These are phyloP conservation scores for Desmophyllum pertusum DNA, from an alignment of 92 coral and sea anemone species.

Conservation along the genomic window DNA sequence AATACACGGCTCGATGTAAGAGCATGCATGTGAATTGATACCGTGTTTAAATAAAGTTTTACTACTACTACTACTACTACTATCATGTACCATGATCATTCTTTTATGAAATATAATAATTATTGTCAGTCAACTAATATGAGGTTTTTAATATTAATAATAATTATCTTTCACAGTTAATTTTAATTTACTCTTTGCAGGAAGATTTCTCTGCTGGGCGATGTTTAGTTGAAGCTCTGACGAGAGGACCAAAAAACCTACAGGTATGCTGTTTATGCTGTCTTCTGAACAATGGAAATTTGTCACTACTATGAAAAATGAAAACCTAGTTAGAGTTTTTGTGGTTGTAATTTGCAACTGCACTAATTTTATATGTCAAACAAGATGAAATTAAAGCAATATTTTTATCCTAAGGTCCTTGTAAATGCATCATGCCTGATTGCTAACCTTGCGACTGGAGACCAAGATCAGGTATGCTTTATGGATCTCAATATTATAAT, in stretches of 20 bases:
- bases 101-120: too few relatives aligned
- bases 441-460: slow-evolving; percentile 96
- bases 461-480: slow-evolving; percentile 81
- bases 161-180: too few relatives aligned
- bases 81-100: too few relatives aligned
- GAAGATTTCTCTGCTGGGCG: slow-evolving; percentile 97
- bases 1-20: too few relatives aligned
- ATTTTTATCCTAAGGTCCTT: slow-evolving; percentile 68
- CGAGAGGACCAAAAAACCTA: slow-evolving; percentile 83
- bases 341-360: neutral
- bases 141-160: too few relatives aligned
- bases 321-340: neutral
- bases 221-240: slow-evolving; percentile 82
- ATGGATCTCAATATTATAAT: neutral
- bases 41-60: too few relatives aligned
- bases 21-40: too few relatives aligned
- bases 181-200: slow-evolving; percentile 47
- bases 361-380: neutral
- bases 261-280: slow-evolving; percentile 59
- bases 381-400: neutral
- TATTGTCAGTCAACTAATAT: too few relatives aligned
- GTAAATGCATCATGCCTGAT: slow-evolving; percentile 92
- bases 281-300: neutral
- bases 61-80: too few relatives aligned
- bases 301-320: too few relatives aligned